A percentile compares a stretch with the other conserved stretches of the same genome.
Conservation (phyloP, 2,113 vertebrate species). For the Rhinolophus ferrumequinum region DNA sequence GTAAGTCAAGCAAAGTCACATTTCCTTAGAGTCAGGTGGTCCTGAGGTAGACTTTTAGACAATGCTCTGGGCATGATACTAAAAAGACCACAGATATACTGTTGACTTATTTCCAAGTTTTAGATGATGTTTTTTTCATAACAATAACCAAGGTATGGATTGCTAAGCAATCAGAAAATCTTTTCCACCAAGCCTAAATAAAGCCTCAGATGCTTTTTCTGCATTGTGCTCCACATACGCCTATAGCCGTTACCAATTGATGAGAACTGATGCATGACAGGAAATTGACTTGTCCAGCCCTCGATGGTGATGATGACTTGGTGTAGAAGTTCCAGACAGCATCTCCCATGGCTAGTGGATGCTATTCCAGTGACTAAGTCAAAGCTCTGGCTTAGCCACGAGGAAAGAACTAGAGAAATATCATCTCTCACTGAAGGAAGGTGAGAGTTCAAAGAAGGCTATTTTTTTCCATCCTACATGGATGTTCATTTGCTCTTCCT, state of each 20-base stretch:
- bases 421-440: background rate
- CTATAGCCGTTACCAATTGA: background rate
- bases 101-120: conserved; percentile 29
- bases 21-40: background rate
- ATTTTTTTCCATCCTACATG: background rate
- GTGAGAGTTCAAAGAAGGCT: background rate
- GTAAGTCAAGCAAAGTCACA: background rate
- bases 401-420: background rate
- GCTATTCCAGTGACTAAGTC: background rate
- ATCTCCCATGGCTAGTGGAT: background rate
- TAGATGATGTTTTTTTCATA: background rate
- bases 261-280: background rate
- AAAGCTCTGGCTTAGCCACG: background rate
- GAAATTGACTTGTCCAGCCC: background rate
- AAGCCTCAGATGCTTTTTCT: background rate
- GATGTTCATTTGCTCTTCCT: background rate
- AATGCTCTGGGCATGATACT: background rate
- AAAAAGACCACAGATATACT: background rate
- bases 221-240: background rate
- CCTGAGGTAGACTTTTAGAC: background rate
- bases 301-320: background rate
- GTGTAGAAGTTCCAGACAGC: background rate
- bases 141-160: background rate
- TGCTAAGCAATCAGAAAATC: background rate
- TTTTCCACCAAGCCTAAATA: background rate